Evolutionary conservation across 2,797 vertebrate genomes (phyloP), one percentile per base, ranked within the genome.

Genomic region (Hephaestus fuliginosus): DNA sequence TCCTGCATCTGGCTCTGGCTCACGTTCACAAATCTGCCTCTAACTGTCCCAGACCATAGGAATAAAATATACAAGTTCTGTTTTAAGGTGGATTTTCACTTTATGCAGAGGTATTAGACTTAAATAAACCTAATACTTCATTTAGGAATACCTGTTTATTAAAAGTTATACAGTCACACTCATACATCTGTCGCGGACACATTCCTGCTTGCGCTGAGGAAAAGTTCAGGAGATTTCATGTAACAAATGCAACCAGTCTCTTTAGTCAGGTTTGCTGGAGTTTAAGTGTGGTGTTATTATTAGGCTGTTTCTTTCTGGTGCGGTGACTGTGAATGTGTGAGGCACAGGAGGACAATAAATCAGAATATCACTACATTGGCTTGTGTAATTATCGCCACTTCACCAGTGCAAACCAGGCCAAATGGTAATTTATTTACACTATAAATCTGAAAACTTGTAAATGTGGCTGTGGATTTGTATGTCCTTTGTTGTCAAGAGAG

Each of bases 71-170:
- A 46, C 4, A 14, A 30, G 57, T 20, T 69, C 72, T 78, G 78
- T 70, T 85, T 89, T 52, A 83, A 87, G 79, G 62, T 83, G 75
- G 87, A 85, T 85, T 89, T 86, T 83, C 41, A 36, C 75, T 81
- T 75, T 60, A 76, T 70, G 86, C 74, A 39, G 78, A 68, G 65
- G 86, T 70, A 90, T 91, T 85, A 81, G 76, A 83, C 73, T 87
- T 81, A 86, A 91, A 93, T 92, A 91, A 93, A 91, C 86, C 51
- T 8, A 61, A 88, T 81, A 76, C 57, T 87, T 92, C 85, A 88
- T 85, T 89, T 61, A 68, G 83, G 73, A 80, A 89, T 85, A 88
- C 80, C 85, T 92, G 89, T 93, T 91, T 93, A 89, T 88, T 70
- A 85, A 60, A 89, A 55, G 78, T 81, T 79, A 74, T 86, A 90